Base-by-base conservation (phyloP, 2,113 vertebrate species). In the Pelvicachromis taeniatus region DNA sequence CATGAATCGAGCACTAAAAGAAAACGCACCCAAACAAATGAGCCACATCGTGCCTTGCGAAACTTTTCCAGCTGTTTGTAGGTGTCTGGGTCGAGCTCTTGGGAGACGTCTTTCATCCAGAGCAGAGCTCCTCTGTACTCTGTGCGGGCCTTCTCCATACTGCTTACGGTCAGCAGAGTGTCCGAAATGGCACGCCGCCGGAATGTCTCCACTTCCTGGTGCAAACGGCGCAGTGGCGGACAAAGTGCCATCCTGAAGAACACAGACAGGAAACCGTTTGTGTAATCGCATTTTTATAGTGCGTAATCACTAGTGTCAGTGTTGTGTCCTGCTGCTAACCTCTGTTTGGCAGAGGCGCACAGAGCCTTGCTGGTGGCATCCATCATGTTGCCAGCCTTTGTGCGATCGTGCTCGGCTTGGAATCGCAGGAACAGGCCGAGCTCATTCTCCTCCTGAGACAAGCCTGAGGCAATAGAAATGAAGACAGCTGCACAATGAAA, bases 61-160 rank as follows among this genome's bases (percentile, higher is more conserved):
- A 98, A 97, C 93, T 97, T 98, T 58, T 97, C 96, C 94, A 97
- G 95, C 90, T 98, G 96, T 85, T 97, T 98, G 89, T 95, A 96
- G 12, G 97, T 98, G 84, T 97, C 97, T 2, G 96, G 97, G 92
- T 97, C 96, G 23, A 97, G 92, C 77, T 97, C 96, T 55, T 97
- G 96, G 9, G 96, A 97, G 35, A 96, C 88, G 26, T 97, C 97
- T 85, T 97, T 97, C 96, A 98, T 97, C 96, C 96, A 97, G 33
- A 97, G 95, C 59, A 95, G 89, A 17, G 95, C 96, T 63, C 94
- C 96, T 61, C 96, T 93, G 87, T 98, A 96, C 89, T 98, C 96
- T 0, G 93, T 97, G 78, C 97, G 95, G 1, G 96, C 92, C 83
- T 96, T 96, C 89, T 98, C 97, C 97, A 97, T 97, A 5, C 93